Conservation (phyloP, 2,113 vertebrate species). For the Odocoileus hemionus region DNA sequence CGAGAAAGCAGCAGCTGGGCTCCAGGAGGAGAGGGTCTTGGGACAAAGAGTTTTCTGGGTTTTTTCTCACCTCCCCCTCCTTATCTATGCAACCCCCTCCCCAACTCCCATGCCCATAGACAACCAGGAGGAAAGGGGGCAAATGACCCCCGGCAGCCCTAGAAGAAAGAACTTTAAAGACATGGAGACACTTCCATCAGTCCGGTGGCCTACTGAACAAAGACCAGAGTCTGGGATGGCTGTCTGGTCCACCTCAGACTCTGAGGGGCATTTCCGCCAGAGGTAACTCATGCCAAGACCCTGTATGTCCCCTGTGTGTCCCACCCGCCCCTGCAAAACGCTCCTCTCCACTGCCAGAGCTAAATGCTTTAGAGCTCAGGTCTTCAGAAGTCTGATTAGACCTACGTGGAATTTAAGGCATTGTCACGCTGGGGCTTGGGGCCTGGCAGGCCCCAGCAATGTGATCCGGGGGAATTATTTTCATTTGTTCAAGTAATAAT, state of each 20-base stretch:
- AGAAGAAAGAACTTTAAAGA: not conserved
- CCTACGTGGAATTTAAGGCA: not conserved
- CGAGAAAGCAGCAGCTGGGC: not conserved
- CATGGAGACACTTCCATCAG: not conserved
- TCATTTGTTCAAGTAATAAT: slow-evolving; percentile 66
- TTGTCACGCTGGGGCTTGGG: not conserved
- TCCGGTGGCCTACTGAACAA: not conserved
- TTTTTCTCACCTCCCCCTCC: not conserved
- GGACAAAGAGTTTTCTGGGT: not conserved
- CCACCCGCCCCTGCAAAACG: not conserved
- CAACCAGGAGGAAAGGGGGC: not conserved
- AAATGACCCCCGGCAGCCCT: not conserved
- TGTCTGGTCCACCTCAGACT: no score
- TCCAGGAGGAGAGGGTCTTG: not conserved
- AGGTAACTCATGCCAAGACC: not conserved
- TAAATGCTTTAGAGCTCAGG: not conserved
- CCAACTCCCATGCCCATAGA: not conserved
- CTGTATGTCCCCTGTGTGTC: not conserved
- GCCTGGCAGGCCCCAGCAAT: not conserved
- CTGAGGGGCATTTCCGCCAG: not conserved
- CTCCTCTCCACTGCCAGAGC: not conserved
- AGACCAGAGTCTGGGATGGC: no score
- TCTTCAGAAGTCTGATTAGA: not conserved
- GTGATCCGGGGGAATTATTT: slow-evolving; percentile 49
- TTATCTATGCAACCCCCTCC: not conserved